Evolutionary conservation across 2,888 invertebrate species (phyloP).

Genomic region (Yponomeuta evonymella): DNA sequence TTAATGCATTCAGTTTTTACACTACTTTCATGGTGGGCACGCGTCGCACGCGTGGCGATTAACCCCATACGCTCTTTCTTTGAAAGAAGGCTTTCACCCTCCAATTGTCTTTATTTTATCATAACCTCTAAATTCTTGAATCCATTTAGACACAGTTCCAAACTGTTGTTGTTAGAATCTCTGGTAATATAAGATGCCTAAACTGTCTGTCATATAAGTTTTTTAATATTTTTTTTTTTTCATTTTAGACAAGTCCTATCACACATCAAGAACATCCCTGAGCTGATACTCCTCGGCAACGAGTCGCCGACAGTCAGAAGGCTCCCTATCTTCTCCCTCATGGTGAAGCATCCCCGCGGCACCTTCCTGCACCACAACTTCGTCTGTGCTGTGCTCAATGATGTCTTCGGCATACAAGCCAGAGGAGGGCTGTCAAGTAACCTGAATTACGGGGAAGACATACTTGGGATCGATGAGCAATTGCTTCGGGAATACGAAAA

Average conservation of each 20-base stretch:
- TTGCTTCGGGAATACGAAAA: conserved; percentile 86
- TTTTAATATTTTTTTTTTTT: background rate
- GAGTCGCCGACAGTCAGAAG: conserved; percentile 79
- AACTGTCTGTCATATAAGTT: background rate
- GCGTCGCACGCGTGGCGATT: too few relatives aligned
- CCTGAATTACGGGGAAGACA: conserved; percentile 88
- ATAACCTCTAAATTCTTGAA: too few relatives aligned
- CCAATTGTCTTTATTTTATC: too few relatives aligned
- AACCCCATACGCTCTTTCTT: too few relatives aligned
- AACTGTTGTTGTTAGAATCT: too few relatives aligned
- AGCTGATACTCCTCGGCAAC: conserved; percentile 86
- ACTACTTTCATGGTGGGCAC: too few relatives aligned
- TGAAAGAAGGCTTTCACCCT: too few relatives aligned
- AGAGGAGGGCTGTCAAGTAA: conserved; percentile 88
- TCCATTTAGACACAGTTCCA: too few relatives aligned
- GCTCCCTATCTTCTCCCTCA: conserved; percentile 89
- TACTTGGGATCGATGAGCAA: conserved; percentile 88
- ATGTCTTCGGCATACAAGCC: conserved; percentile 93
- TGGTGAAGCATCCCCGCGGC: conserved; percentile 87
- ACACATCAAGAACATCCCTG: conserved; percentile 86
- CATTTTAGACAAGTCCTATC: conserved; percentile 83
- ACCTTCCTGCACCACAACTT: conserved; percentile 93
- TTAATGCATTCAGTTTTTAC: too few relatives aligned
- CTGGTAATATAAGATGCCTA: too few relatives aligned
- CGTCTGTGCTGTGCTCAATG: conserved; percentile 90